Percentiles rank a stretch among this genome's conserved stretches.
Conservation (phyloP, 2,113 vertebrate genomes). For the Phoenicopterus ruber region DNA sequence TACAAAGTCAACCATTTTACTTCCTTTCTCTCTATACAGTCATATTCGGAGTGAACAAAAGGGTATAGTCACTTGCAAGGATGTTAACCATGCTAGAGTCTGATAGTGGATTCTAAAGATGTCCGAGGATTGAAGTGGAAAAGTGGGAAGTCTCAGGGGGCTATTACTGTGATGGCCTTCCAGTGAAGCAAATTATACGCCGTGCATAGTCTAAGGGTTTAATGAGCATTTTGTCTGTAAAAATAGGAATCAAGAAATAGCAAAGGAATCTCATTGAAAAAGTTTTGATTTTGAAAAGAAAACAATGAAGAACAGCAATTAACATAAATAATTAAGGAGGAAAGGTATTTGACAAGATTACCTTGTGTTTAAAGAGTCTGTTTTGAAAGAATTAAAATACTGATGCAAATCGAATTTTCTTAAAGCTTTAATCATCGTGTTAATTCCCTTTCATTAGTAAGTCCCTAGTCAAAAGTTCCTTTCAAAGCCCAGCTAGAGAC, state of each 20-base stretch:
- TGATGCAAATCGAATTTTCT: not conserved
- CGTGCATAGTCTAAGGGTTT: not conserved
- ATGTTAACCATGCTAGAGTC: not conserved
- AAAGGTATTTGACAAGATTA: constrained; percentile 4
- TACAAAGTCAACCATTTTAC: not conserved
- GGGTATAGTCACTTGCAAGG: not conserved
- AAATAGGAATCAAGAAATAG: not conserved
- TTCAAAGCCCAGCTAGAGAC: constrained; percentile 13
- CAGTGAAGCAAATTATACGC: not conserved
- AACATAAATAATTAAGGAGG: not conserved
- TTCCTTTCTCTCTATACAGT: not conserved
- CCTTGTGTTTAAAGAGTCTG: not conserved
- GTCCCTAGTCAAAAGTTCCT: constrained; percentile 32
- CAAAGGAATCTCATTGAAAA: not conserved
- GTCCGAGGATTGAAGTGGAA: not conserved
- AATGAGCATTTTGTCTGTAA: not conserved
- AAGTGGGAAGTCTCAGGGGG: not conserved
- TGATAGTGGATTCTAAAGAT: not conserved
- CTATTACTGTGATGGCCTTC: not conserved
- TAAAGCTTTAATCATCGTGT: constrained; percentile 50
- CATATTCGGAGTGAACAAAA: not conserved
- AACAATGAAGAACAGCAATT: not conserved
- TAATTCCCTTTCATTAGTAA: constrained; percentile 61
- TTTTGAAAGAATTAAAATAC: constrained; percentile 1
- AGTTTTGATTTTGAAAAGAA: not conserved